Conservation (phyloP, 2,113 vertebrate species). For the Serilophus lunatus region DNA sequence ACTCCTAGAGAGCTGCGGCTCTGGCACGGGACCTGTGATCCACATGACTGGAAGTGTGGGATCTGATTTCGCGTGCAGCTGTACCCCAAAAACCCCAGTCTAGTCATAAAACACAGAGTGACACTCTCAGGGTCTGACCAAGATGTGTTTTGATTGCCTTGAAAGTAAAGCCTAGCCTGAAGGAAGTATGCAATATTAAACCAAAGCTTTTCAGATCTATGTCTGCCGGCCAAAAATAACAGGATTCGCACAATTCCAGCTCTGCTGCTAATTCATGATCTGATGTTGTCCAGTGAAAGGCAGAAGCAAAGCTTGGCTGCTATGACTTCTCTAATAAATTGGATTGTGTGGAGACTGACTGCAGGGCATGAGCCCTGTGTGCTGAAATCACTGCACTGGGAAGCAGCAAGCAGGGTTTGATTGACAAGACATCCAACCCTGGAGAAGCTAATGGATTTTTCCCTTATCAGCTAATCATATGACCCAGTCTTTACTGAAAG, state of each 20-base stretch:
- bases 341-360: conserved; percentile 57
- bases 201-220: conserved; percentile 14
- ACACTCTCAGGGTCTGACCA: not conserved
- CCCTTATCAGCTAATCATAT: conserved; percentile 51
- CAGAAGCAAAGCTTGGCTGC: conserved; percentile 27
- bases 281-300: conserved; percentile 10
- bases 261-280: conserved; percentile 20
- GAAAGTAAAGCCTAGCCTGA: conserved; percentile 29
- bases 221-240: conserved; percentile 38
- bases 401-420: not conserved
- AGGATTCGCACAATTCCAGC: not conserved
- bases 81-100: fast-evolving
- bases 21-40: not conserved
- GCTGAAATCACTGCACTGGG: conserved; percentile 4
- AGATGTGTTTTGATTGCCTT: conserved; percentile 28
- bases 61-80: not conserved
- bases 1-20: not conserved
- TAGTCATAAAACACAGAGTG: not conserved
- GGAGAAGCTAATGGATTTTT: conserved; percentile 60
- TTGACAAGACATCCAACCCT: conserved; percentile 14
- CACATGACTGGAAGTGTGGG: fast-evolving
- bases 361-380: conserved; percentile 16
- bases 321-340: conserved; percentile 47
- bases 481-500: conserved; percentile 38
- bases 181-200: conserved; percentile 40